Evolutionary conservation across 2,888 invertebrate species (phyloP).

Genomic region (Dryomyza anilis): DNA sequence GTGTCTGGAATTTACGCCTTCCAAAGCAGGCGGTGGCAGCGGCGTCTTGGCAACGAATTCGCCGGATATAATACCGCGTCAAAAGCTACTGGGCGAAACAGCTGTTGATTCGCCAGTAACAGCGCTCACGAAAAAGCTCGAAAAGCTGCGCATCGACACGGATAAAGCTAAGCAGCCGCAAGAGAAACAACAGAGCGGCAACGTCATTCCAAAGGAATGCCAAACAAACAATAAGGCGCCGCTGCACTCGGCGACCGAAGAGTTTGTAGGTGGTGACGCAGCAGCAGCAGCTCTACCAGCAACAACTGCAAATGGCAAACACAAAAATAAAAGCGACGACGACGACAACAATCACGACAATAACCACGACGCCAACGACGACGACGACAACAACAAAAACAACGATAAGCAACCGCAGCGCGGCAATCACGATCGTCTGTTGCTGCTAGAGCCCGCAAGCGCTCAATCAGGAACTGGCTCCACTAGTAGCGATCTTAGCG

Average conservation of each 20-base stretch:
- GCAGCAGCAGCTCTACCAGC: conserved; percentile 1
- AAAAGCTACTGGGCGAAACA: conserved; percentile 34
- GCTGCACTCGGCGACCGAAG: no score
- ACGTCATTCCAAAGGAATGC: conserved; percentile 31
- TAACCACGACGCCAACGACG: conserved; percentile 28
- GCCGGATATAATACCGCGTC: conserved; percentile 62
- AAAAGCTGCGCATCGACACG: conserved; percentile 45
- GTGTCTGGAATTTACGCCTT: conserved; percentile 14
- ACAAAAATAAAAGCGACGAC: conserved; percentile 26
- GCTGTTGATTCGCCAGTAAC: conserved; percentile 52
- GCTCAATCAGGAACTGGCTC: conserved; percentile 41
- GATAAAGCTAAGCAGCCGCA: conserved; percentile 26
- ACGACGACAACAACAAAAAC: conserved; percentile 28
- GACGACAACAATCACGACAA: conserved; percentile 24
- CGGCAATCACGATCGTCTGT: conserved; percentile 37
- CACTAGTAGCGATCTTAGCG: conserved; percentile 44
- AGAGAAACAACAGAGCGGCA: conserved; percentile 18
- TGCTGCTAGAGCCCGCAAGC: conserved; percentile 46
- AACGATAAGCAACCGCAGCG: conserved; percentile 29
- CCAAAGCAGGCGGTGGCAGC: neutral
- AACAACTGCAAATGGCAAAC: conserved; percentile 23
- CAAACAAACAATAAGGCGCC: conserved; percentile 36
- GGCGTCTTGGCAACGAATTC: conserved; percentile 51
- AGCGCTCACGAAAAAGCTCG: conserved; percentile 52
- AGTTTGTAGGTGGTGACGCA: conserved; percentile 19